Evolutionary conservation across 2,888 invertebrate genomes (phyloP), one percentile per base, ranked within the genome.

Genomic region (Andrena dorsata): DNA sequence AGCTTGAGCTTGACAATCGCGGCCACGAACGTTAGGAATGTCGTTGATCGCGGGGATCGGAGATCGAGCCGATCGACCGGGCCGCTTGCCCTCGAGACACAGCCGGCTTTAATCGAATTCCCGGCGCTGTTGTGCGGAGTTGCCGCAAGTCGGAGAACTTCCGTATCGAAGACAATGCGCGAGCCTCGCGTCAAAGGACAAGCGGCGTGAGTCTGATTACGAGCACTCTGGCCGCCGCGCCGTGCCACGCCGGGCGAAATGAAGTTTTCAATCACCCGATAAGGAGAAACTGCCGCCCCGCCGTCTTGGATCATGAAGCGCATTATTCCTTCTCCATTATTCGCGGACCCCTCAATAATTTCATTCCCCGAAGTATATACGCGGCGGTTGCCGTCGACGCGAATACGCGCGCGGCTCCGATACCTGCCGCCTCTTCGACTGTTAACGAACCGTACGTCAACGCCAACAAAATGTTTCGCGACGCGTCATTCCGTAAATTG

Each of bases 101-200:
- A 64, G 58, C n/a, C 41, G 66, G 26, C 65, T 64, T 84, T 84
- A 84, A 84, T 84, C 84, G 75, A 84, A 85, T 84, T 84, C 84
- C 51, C 63, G 49, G 23, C 63, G 63, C 13, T 56, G 68, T 63
- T 78, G 35, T 53, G 30, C 69, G 61, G 49, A 82, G 63, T 71
- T 75, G 60, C 71, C 61, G 58, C 76, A 74, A 77, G 77, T 85
- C 72, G 8, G 58, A 16, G 41, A 81, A 77, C 74, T 85, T 78
- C 23, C 41, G 49, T 23, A 65, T 51, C 56, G 74, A 47, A 77
- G 82, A 84, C 82, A 84, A 84, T 84, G 74, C 63, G 28, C 58
- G 71, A 53, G 63, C 61, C 56, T 63, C 79, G 71, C 74, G 74
- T 56, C 81, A 71, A 68, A 69, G 76, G 58, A 56, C 71, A 71